Evolutionary conservation across 2,797 vertebrate species (phyloP), one percentile per base, ranked within the genome.

Genomic region (Xenopus petersii): DNA sequence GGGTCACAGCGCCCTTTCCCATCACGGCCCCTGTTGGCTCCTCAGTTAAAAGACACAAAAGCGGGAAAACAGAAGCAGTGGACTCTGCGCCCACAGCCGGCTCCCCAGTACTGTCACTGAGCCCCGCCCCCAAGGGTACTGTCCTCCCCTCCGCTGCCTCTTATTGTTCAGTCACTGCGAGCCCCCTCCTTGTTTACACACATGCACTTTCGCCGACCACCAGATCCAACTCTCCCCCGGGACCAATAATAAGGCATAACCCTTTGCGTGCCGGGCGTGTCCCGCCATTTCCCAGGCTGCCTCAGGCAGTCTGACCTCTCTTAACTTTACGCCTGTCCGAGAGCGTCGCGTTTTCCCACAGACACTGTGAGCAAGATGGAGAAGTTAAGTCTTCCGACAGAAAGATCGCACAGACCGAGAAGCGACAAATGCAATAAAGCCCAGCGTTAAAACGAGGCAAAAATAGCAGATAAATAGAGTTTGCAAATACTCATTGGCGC

Each of bases 21-120:
- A 70, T 36, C 64, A 67, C 58, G 46, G 70, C 69, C 70, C 70
- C 75, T 77, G 64, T 90, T 88, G 89, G 90, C 84, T 42, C 6
- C 80, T 79, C 84, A 81, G 83, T 84, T 87, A 88, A 90, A 91
- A 83, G 89, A 86, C 91, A 90, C 84, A 63, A 42, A 76, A 15
- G 82, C 82, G 70, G 82, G 26, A 70, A 72, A 82, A 51, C 48
- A 67, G 48, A 24, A 42, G 36, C 36, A 5, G 36, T 9, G 36
- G 36, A 42, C 36, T 42, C 36, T 1, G 36, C 36, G 36, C 36
- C 4, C 36, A 42, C 36, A 42, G 36, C 47, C 60, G 36, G 48
- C 49, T 5, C 11, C 62, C 56, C 70, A 73, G 75, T 55, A 47
- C 70, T 68, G 75, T 72, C 62, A 68, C 55, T 3, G 8, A 42